Conservation (phyloP, 1,140 invertebrate species). For the Drosophila lini region DNA sequence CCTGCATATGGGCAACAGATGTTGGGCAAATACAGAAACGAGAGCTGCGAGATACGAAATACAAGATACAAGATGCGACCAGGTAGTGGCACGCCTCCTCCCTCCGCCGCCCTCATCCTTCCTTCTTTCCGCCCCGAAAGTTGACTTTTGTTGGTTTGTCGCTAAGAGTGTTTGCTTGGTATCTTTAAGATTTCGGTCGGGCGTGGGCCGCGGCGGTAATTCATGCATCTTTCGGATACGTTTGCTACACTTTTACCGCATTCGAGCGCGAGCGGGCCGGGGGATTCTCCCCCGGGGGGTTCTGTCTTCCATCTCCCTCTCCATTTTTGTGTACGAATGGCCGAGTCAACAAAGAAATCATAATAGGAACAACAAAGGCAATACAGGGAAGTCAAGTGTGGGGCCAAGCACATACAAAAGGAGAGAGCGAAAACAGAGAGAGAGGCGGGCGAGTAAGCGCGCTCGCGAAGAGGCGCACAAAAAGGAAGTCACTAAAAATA, state of each 20-base stretch:
- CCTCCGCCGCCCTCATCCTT: constrained; percentile 11
- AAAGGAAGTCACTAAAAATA: constrained; percentile 82
- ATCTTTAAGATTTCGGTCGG: constrained; percentile 14
- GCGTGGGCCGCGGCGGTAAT: constrained; percentile 49
- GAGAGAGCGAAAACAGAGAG: constrained; percentile 27
- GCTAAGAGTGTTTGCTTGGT: constrained; percentile 42
- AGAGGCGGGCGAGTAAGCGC: constrained; percentile 12
- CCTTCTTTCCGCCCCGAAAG: constrained; percentile 25
- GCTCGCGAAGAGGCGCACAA: constrained; percentile 72
- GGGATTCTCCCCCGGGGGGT: not conserved
- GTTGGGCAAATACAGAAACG: constrained; percentile 62
- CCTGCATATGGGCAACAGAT: constrained; percentile 80
- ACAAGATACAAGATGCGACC: constrained; percentile 46
- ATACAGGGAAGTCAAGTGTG: constrained; percentile 48
- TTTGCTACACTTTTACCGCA: constrained; percentile 40
- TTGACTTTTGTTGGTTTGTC: constrained; percentile 55
- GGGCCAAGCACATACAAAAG: constrained; percentile 28
- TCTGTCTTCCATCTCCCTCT: constrained; percentile 4
- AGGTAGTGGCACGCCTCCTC: constrained; percentile 65
- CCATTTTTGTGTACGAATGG: constrained; percentile 50
- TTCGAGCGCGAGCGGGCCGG: not conserved
- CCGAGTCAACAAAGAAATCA: constrained; percentile 57
- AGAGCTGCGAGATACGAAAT: constrained; percentile 25
- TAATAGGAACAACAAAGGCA: constrained; percentile 45
- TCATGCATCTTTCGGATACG: constrained; percentile 34